These are phyloP conservation scores for Trachurus trachurus DNA, from an alignment of 2,797 vertebrate genomes.

Conservation along the genomic window DNA sequence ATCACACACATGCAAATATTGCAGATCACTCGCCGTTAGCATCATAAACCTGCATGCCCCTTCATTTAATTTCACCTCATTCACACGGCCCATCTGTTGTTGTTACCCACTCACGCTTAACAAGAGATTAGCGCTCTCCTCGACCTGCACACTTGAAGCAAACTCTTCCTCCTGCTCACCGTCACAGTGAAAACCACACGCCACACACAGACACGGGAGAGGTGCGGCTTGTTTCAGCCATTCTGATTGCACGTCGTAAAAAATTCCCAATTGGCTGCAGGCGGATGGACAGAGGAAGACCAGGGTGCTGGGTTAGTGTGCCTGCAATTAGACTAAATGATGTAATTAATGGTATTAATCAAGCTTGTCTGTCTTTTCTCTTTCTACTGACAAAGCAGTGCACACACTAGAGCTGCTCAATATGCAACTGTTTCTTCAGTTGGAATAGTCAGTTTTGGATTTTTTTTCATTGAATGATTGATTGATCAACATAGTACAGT, in stretches of 20 bases:
- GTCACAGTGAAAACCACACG: conserved; percentile 2
- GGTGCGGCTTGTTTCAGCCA: neutral
- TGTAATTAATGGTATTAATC: conserved; percentile 10
- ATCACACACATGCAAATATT: conserved; percentile 9
- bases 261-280: neutral
- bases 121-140: conserved; percentile 1
- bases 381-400: conserved; percentile 9
- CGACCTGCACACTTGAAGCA: neutral
- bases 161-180: neutral
- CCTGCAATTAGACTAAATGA: conserved; percentile 2
- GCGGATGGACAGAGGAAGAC: neutral
- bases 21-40: neutral
- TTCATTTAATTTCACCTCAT: conserved; percentile 20
- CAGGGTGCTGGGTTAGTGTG: neutral
- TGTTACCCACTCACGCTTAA: neutral
- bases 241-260: neutral
- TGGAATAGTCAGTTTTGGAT: too few species aligned
- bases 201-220: neutral
- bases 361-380: neutral
- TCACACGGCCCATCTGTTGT: conserved; percentile 13
- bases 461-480: too few species aligned
- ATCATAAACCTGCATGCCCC: conserved; percentile 13
- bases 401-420: neutral
- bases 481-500: too few species aligned
- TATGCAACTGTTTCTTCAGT: too few species aligned